These are phyloP conservation scores for Hydrozoanthus gracilis DNA, from an alignment of 92 coral and sea anemone genomes.

Conservation along the genomic window DNA sequence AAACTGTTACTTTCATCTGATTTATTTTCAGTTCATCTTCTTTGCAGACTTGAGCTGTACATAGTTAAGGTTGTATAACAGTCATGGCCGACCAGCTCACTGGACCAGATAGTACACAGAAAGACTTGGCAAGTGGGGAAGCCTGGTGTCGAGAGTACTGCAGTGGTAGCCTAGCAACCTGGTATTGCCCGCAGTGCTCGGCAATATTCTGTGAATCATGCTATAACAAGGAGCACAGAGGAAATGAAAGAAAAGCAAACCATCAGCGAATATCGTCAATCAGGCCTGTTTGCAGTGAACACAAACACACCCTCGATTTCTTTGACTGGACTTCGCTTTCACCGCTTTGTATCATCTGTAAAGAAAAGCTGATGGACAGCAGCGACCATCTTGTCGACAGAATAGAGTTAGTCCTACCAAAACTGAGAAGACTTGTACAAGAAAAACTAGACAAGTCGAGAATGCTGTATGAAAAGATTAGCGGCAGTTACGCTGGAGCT, in stretches of 20 bases:
- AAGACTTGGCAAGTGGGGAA: conserved; percentile 4
- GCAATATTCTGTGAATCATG: conserved; percentile 92
- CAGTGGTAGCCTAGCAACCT: conserved; percentile 75
- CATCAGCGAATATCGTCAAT: conserved; percentile 77
- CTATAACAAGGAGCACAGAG: conserved; percentile 82
- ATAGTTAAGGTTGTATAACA: no score
- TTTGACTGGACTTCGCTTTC: conserved; percentile 71
- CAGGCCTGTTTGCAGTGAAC: conserved; percentile 76
- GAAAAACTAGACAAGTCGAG: conserved; percentile 68
- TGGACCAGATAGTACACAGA: background rate
- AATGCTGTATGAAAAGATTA: conserved; percentile 41
- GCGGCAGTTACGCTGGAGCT: conserved; percentile 20
- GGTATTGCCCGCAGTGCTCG: conserved; percentile 93
- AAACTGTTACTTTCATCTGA: no score
- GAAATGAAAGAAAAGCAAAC: conserved; percentile 79
- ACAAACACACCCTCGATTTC: conserved; percentile 88
- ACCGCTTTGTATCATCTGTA: conserved; percentile 78
- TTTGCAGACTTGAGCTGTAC: no score
- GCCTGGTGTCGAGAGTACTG: conserved; percentile 86
- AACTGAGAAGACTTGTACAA: conserved; percentile 59
- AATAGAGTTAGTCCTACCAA: conserved; percentile 63
- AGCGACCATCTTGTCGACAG: conserved; percentile 63
- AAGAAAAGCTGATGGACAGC: conserved; percentile 52
- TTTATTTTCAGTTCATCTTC: no score
- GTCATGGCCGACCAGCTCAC: background rate